Conservation (phyloP, 2,888 invertebrate species). For the Mythimna lalbum region DNA sequence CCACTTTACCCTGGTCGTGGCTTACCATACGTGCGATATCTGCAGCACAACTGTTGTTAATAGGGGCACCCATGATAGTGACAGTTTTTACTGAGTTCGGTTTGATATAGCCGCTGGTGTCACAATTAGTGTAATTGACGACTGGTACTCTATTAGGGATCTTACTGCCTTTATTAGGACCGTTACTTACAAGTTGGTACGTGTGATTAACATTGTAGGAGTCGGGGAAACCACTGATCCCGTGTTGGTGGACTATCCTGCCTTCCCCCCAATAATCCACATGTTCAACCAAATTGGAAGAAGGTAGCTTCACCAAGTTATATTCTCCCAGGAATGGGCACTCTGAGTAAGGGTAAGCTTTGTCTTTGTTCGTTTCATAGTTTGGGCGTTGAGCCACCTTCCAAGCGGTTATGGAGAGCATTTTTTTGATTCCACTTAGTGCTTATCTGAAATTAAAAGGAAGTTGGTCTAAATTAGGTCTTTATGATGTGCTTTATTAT, state of each 20-base stretch:
- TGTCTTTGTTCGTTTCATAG: conserved; percentile 68
- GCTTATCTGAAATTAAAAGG: conserved; percentile 24
- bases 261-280: conserved; percentile 80
- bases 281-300: conserved; percentile 63
- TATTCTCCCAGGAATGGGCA: conserved; percentile 74
- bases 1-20: conserved; percentile 65
- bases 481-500: too few species aligned
- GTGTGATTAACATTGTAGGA: conserved; percentile 75
- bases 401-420: conserved; percentile 52
- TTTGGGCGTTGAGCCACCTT: conserved; percentile 65
- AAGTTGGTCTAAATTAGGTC: too few species aligned
- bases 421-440: conserved; percentile 6
- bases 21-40: conserved; percentile 74
- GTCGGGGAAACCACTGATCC: conserved; percentile 68
- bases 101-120: conserved; percentile 72
- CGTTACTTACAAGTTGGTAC: conserved; percentile 73
- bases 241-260: conserved; percentile 53
- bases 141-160: conserved; percentile 77
- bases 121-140: conserved; percentile 67
- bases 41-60: conserved; percentile 71
- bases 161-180: conserved; percentile 67
- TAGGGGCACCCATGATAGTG: conserved; percentile 74
- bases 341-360: conserved; percentile 53
- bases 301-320: conserved; percentile 69
- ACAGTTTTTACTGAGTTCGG: conserved; percentile 69